Evolutionary conservation across 2,113 vertebrate species (phyloP), one percentile per base, ranked within the genome.

Genomic region (Pagrus major): DNA sequence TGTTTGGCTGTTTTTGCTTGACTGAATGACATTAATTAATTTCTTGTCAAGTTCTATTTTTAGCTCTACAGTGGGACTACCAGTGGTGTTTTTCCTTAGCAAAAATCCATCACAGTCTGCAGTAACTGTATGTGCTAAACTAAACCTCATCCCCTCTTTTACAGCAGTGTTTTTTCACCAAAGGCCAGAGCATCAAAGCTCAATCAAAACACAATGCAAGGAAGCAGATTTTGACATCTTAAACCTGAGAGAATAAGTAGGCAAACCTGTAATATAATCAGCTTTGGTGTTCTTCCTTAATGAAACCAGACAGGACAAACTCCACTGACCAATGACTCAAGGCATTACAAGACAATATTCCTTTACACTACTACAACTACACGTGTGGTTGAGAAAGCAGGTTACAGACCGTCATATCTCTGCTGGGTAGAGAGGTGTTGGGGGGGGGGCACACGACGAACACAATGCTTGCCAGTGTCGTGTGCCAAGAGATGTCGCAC

Each of bases 401-500:
- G 71, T 60, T 64, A 58, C 61, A 76, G 59, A 59, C 55, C n/a
- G 27, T 85, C 65, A 21, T 61, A 42, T 76, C 77, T 79, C 63
- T 69, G 75, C 72, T 25, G 76, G 42, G 29, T 31, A 65, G 44
- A 70, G 54, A 80, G 69, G 76, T 63, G 35, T 35, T 35, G 33
- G 3, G 42, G 44, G 73, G 55, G 58, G 49, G 68, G 56, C 52
- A 29, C 1, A 72, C 73, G 66, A 21, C 60, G 75, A 67, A 58
- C 60, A 42, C 75, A 46, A 69, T 4, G 73, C 55, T 42, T 83
- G 89, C 86, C 87, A 83, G 67, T 80, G 65, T 58, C 14, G 15
- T 41, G 71, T 86, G 91, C 91, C 93, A 92, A 89, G 86, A 90
- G 88, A 86, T 83, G 83, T 86, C 64, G 61, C 64, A 80, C 84